Conservation (phyloP, 2,888 invertebrate genomes). For the Schizaphis graminum region DNA sequence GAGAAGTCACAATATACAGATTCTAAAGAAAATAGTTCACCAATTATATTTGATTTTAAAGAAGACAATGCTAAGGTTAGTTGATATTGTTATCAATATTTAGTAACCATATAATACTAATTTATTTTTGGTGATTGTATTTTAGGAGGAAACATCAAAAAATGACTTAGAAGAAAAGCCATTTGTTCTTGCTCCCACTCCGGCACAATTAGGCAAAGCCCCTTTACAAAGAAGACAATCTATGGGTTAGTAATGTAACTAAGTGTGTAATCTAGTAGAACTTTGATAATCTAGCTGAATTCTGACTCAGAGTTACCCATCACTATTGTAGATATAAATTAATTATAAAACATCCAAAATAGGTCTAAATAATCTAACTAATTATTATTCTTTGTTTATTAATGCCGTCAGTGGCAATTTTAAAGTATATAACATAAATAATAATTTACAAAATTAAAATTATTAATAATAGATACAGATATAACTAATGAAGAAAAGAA, state of each 20-base stretch:
- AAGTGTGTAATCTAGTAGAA: neutral
- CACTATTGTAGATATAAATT: neutral
- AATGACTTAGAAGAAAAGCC: slow-evolving; percentile 68
- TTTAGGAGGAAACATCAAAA: slow-evolving; percentile 49
- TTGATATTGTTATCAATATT: neutral
- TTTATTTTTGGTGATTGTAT: neutral
- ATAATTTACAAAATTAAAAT: too few species aligned
- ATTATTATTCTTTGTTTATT: too few species aligned
- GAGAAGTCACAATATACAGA: slow-evolving; percentile 45
- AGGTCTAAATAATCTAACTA: neutral
- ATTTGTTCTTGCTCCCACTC: slow-evolving; percentile 91
- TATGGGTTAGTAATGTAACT: slow-evolving; percentile 75
- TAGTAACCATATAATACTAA: neutral
- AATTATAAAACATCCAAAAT: neutral
- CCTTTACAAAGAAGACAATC: slow-evolving; percentile 90
- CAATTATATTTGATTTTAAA: slow-evolving; percentile 63
- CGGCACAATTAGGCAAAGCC: slow-evolving; percentile 91
- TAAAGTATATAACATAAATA: too few species aligned
- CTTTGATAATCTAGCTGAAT: neutral
- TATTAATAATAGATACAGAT: too few species aligned
- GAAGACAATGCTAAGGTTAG: slow-evolving; percentile 53
- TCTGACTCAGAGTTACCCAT: neutral
- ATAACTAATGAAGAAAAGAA: too few species aligned
- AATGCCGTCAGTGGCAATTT: too few species aligned
- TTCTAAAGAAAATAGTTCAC: slow-evolving; percentile 46